These are phyloP conservation scores for Papilio machaon DNA, from an alignment of 1,140 invertebrate genomes.

Conservation along the genomic window DNA sequence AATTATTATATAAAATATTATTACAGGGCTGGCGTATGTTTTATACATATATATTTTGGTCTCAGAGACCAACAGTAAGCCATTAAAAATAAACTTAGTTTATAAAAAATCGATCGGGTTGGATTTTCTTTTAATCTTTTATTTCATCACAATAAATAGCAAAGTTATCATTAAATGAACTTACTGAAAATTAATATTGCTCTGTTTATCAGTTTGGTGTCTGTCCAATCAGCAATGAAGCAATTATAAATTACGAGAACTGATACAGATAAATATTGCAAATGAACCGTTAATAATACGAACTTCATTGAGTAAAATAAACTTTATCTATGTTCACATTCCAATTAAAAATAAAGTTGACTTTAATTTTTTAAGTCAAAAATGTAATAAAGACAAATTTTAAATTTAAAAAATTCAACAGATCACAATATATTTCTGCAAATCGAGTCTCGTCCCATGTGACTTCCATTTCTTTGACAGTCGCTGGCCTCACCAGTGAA, in stretches of 20 bases:
- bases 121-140: background rate
- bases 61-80: too few species aligned
- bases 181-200: slow-evolving; percentile 19
- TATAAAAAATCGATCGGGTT: background rate
- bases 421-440: too few species aligned
- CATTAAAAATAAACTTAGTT: background rate
- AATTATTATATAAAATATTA: too few species aligned
- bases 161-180: background rate
- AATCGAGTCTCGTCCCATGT: too few species aligned
- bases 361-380: too few species aligned
- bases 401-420: too few species aligned
- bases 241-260: slow-evolving; percentile 24
- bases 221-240: slow-evolving; percentile 31
- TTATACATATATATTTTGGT: too few species aligned
- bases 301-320: background rate
- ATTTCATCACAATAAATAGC: background rate
- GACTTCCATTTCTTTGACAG: too few species aligned
- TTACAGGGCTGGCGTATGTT: too few species aligned
- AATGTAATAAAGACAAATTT: too few species aligned
- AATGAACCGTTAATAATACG: slow-evolving; percentile 8
- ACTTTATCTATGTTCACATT: background rate
- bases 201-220: slow-evolving; percentile 31
- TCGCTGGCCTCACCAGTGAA: too few species aligned
- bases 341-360: background rate
- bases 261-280: slow-evolving; percentile 7